Percentiles rank a stretch among this genome's conserved stretches.
Conservation (phyloP, 1,140 invertebrate genomes). For the Lethrus apterus region DNA sequence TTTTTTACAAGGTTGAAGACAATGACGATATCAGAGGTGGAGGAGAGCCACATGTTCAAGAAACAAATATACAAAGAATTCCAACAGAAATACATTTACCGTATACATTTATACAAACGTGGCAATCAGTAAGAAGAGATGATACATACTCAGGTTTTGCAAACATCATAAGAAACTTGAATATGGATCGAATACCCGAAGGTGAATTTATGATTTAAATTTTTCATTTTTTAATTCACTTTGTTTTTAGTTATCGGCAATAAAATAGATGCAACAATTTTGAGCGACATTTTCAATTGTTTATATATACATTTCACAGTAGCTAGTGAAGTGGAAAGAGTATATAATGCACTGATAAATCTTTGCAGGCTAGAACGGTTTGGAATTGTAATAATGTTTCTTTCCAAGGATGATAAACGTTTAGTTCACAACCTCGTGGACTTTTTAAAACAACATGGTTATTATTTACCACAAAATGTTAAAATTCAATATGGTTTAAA, state of each 20-base stretch:
- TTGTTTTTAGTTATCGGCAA: slow-evolving; percentile 29
- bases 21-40: slow-evolving; percentile 13
- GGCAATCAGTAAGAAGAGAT: slow-evolving; percentile 23
- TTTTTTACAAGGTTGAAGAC: slow-evolving; percentile 11
- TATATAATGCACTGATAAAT: slow-evolving; percentile 21
- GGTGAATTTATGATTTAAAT: slow-evolving; percentile 20
- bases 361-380: slow-evolving; percentile 23
- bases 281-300: slow-evolving; percentile 24
- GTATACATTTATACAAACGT: slow-evolving; percentile 24
- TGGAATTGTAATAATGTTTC: slow-evolving; percentile 23
- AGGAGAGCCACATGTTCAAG: slow-evolving; percentile 23
- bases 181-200: slow-evolving; percentile 20
- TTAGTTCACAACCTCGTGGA: slow-evolving; percentile 19
- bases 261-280: slow-evolving; percentile 28
- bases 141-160: slow-evolving; percentile 21
- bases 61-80: slow-evolving; percentile 5
- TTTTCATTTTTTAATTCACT: not conserved
- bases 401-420: slow-evolving; percentile 19
- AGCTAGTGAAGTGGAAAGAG: slow-evolving; percentile 23
- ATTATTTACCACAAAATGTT: slow-evolving; percentile 13
- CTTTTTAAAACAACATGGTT: slow-evolving; percentile 30
- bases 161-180: slow-evolving; percentile 20
- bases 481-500: slow-evolving; percentile 10
- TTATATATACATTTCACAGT: slow-evolving; percentile 29
- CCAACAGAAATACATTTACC: slow-evolving; percentile 21